phyloP scores from a whole-genome alignment of 2,797 vertebrate genomes.

The Pogoniulus pusillus region DNA sequence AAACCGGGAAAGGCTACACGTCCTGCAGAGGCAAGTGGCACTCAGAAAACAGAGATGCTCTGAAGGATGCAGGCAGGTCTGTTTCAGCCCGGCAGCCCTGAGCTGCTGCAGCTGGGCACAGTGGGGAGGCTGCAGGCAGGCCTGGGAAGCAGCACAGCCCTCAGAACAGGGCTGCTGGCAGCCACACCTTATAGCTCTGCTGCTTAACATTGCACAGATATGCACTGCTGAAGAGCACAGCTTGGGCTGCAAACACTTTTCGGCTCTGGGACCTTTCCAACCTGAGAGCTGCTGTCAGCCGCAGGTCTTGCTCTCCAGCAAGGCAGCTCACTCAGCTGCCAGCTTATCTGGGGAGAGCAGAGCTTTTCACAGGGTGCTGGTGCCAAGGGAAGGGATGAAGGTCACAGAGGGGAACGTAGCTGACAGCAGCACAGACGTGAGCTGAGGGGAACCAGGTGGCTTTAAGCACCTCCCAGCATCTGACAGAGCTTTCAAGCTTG shows the following conservation, averaged over 20 bases:
- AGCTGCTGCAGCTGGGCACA: fast-evolving
- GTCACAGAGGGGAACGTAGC: background rate
- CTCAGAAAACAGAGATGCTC: background rate
- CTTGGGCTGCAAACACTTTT: background rate
- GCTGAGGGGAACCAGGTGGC: background rate
- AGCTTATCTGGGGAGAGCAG: background rate
- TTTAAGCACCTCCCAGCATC: background rate
- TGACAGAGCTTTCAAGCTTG: background rate
- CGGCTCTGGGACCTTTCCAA: background rate
- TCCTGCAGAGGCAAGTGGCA: background rate
- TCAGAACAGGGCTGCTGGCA: fast-evolving
- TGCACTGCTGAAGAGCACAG: background rate
- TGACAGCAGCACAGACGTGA: background rate
- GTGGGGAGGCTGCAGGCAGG: fast-evolving
- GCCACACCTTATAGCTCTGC: fast-evolving
- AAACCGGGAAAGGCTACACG: background rate
- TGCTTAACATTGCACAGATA: background rate
- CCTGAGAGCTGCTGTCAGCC: background rate
- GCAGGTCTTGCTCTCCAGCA: background rate
- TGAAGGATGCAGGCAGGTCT: background rate
- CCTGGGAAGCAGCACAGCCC: background rate
- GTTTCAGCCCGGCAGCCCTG: background rate
- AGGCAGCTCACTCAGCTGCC: background rate
- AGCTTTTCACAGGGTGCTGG: background rate
- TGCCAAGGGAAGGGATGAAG: background rate